Percentiles rank a stretch among this genome's conserved stretches.
phyloP scores from a whole-genome alignment of 1,140 invertebrate species.

The Bombus huntii region DNA sequence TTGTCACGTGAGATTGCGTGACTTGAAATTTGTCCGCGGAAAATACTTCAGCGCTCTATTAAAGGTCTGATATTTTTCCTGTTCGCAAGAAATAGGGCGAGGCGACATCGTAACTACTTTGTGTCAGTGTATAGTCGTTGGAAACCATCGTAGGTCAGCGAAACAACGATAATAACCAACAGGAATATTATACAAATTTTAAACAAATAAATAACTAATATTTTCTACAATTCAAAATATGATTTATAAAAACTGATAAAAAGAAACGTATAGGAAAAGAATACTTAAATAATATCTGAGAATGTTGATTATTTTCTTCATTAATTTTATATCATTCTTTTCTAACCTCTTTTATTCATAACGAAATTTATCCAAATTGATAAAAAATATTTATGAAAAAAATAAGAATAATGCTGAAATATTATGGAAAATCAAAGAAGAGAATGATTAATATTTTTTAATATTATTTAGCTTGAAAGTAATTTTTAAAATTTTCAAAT shows the following conservation, averaged over 20 bases:
- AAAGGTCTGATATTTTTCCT: constrained; percentile 13
- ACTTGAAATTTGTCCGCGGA: not conserved
- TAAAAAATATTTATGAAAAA: not conserved
- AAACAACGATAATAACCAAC: not conserved
- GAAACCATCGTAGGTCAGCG: not conserved
- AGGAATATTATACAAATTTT: not conserved
- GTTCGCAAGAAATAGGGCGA: constrained; percentile 22
- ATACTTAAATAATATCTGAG: no score
- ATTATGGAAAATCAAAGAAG: not conserved
- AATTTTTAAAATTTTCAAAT: not conserved
- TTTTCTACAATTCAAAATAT: not conserved
- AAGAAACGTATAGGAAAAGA: no score
- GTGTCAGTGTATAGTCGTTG: not conserved
- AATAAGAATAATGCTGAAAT: not conserved
- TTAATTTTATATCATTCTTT: not conserved
- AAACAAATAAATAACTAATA: not conserved
- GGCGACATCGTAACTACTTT: not conserved
- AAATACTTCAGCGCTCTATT: not conserved
- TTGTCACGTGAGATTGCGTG: constrained; percentile 15
- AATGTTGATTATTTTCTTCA: not conserved
- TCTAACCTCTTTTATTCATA: not conserved
- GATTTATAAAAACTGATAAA: not conserved
- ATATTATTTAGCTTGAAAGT: not conserved
- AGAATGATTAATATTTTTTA: no score
- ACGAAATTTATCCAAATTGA: not conserved